Conservation (phyloP, 1,140 invertebrate species). For the Brachionus manjavacas region DNA sequence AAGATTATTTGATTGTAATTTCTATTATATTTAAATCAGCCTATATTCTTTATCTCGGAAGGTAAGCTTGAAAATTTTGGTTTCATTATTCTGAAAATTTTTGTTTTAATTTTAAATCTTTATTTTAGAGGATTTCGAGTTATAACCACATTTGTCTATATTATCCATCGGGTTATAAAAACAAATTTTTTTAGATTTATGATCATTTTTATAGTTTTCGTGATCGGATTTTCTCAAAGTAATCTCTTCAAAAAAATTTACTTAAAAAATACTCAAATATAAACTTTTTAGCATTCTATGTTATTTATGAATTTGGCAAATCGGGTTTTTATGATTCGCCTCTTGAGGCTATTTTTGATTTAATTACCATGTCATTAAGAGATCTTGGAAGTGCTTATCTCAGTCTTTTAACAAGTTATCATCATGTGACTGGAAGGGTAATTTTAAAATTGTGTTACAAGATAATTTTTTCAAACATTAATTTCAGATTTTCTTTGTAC, state of each 20-base stretch:
- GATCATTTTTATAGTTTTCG: slow-evolving; percentile 89
- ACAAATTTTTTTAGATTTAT: slow-evolving; percentile 90
- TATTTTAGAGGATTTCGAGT: slow-evolving; percentile 83
- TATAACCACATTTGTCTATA: slow-evolving; percentile 95
- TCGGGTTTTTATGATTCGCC: neutral
- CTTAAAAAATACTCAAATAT: neutral
- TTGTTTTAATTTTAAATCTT: slow-evolving; percentile 45
- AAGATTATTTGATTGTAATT: slow-evolving; percentile 8
- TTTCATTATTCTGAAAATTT: slow-evolving; percentile 40
- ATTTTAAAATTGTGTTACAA: neutral
- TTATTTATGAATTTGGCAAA: slow-evolving; percentile 1
- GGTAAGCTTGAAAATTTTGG: slow-evolving; percentile 60
- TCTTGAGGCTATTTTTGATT: neutral
- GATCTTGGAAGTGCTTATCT: slow-evolving; percentile 4
- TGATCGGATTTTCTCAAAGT: slow-evolving; percentile 95
- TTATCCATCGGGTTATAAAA: slow-evolving; percentile 97
- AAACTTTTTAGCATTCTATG: neutral
- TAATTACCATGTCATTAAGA: slow-evolving; percentile 6
- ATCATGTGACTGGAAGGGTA: slow-evolving; percentile 15
- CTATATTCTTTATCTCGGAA: slow-evolving; percentile 82
- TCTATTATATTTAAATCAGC: slow-evolving; percentile 31
- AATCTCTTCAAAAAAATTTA: neutral
- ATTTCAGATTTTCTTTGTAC: slow-evolving; percentile 75
- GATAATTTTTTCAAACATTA: neutral
- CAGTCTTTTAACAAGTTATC: neutral